Conservation (phyloP, 2,797 vertebrate species). For the Siniperca obscura region DNA sequence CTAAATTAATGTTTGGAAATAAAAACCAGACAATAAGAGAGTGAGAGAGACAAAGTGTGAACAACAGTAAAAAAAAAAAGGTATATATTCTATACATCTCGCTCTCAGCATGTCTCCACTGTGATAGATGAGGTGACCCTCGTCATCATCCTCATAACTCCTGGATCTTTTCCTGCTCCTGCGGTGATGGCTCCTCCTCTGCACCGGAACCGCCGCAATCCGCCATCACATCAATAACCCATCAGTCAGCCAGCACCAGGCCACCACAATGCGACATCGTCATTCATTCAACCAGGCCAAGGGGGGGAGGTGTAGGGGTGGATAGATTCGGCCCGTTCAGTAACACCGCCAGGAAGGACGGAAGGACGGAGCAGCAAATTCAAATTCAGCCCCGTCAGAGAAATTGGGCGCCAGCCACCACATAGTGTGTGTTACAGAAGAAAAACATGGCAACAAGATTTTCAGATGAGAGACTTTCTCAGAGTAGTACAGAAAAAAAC, state of each 20-base stretch:
- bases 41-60: conserved; percentile 85
- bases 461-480: conserved; percentile 94
- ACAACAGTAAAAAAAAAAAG: conserved; percentile 90
- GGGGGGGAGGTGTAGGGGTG: conserved; percentile 89
- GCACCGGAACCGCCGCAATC: conserved; percentile 89
- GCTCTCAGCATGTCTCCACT: conserved; percentile 98
- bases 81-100: conserved; percentile 96
- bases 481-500: conserved; percentile 83
- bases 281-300: conserved; percentile 91
- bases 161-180: conserved; percentile 93
- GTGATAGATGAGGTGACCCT: conserved; percentile 99
- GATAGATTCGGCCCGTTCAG: conserved; percentile 95
- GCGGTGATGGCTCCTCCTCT: conserved; percentile 92
- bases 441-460: conserved; percentile 98
- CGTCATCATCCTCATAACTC: conserved; percentile 98
- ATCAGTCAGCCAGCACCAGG: conserved; percentile 90
- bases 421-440: conserved; percentile 97
- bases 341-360: conserved; percentile 92
- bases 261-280: conserved; percentile 89
- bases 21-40: conserved; percentile 81
- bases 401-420: conserved; percentile 95
- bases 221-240: conserved; percentile 90
- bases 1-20: conserved; percentile 75
- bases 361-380: conserved; percentile 93
- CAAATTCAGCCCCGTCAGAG: conserved; percentile 95